Evolutionary conservation across 2,797 vertebrate species (phyloP), one percentile per base, ranked within the genome.

Genomic region (Aselliscus stoliczkanus): DNA sequence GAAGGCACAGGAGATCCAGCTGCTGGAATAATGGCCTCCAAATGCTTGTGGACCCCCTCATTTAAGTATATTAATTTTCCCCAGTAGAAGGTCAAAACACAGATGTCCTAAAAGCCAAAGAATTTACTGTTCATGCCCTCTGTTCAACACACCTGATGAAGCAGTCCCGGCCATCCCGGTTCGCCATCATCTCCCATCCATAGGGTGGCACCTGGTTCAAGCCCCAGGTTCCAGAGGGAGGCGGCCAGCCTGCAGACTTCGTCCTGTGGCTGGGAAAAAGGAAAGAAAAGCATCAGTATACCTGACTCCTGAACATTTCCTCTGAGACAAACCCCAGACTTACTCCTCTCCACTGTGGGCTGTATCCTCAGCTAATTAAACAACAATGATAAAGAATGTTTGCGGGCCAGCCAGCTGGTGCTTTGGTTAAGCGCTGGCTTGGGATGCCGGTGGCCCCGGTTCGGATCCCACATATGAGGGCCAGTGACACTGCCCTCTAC

Each of bases 131-230:
- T 65, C 27, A 17, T 3, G 88, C 2, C 9, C 6, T 73, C 20
- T 60, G 56, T 52, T 86, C 31, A 54, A 92, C 98, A 98, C 98
- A 99, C 99, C 99, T 99, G 99, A 99, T 99, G 99, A 99, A 99
- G 99, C 98, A 99, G 97, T 99, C 99, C 98, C 99, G 99, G 96
- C 99, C 99, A 98, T 99, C 99, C 99, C 99, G 99, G 99, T 98
- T 99, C 98, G 99, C 98, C 96, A 98, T 99, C 99, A 99, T 99
- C 99, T 99, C 99, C 99, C 99, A 99, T 98, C 99, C 99, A 99
- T 99, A 99, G 97, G 99, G 99, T 97, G 99, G 99, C 93, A 99
- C 99, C 98, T 99, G 99, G 93, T 99, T 98, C 97, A 99, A 98
- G 93, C 98, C 99, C 99, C 99, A 99, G 98, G 99, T 99, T 98